Evolutionary conservation across 2,888 invertebrate genomes (phyloP), one percentile per base, ranked within the genome.

Genomic region (Ptycholaimellus sp.): DNA sequence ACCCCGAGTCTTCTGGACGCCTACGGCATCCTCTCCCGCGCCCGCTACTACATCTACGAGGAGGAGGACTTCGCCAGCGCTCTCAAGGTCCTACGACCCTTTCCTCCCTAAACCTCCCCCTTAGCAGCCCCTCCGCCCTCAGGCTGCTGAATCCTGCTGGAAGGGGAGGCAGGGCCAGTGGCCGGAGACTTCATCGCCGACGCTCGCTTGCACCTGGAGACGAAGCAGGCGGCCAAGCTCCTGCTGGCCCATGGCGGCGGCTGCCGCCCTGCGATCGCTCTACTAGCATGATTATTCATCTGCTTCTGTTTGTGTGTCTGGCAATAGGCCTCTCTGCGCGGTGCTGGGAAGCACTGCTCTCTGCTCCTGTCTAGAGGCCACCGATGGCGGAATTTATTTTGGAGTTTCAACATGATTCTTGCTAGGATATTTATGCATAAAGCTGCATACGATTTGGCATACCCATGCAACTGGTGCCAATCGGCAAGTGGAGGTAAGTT

Each of bases 111-210:
- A n/a, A n/a, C n/a, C n/a, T n/a, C n/a, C n/a, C 32, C 5, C 9
- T 30, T 11, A 13, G 16, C 9, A 16, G 16, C 18, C 18, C 16
- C 11, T 30, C 18, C 28, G 17, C n/a, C 31, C 37, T 25, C 23
- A 41, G 41, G 28, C 17, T 55, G n/a, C 36, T 62, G 67, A 76
- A 75, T 54, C n/a, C 69, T 82, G 20, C 64, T 93, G 41, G 67
- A 73, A 51, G 90, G 90, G n/a, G 83, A 83, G 25, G 72, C 93
- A 0, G 68, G 76, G 3, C 69, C 70, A 36, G 72, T 85, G 1
- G 79, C 87, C 0, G 61, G 65, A 30, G 74, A 79, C 44, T 93
- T 90, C 90, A 70, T 80, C 57, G 69, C 73, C 38, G 82, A 81
- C 50, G 72, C 80, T 0, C 69, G 73, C 37, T 68, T 76, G 35